Evolutionary conservation across 2,797 vertebrate genomes (phyloP).

Genomic region (Trachurus trachurus): DNA sequence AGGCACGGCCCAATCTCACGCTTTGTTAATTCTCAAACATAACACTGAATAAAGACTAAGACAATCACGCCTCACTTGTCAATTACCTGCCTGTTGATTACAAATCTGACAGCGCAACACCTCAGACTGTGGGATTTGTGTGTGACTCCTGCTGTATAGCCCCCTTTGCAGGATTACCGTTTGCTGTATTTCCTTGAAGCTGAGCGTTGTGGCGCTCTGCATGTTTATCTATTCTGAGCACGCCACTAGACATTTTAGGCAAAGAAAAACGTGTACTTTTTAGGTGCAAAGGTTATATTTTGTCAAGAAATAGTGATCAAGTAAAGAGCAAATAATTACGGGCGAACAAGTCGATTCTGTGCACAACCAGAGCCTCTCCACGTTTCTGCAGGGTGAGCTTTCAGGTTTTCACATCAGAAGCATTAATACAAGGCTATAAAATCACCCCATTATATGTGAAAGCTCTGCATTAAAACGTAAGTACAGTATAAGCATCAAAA

Average conservation of each 20-base stretch:
- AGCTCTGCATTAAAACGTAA: neutral
- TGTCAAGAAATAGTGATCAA: neutral
- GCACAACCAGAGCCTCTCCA: neutral
- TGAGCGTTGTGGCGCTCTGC: neutral
- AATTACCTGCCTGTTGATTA: conserved; percentile 76
- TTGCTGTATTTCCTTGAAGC: neutral
- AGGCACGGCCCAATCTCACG: conserved; percentile 77
- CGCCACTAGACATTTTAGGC: neutral
- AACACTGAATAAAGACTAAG: conserved; percentile 70
- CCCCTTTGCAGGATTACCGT: neutral
- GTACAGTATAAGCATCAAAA: neutral
- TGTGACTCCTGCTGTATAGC: neutral
- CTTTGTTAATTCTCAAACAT: conserved; percentile 81
- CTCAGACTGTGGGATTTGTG: conserved; percentile 25
- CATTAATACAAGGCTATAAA: neutral
- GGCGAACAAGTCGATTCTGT: neutral
- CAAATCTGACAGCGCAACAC: conserved; percentile 53
- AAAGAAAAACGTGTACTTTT: neutral
- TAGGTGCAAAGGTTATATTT: neutral
- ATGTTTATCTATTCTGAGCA: neutral
- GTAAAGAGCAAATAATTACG: neutral
- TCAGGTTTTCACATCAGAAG: neutral
- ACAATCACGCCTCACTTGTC: conserved; percentile 72
- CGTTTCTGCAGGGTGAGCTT: neutral
- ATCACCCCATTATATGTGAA: neutral